These are phyloP conservation scores for Patiria miniata DNA, from an alignment of 35 echinoderm and acorn worm species.

Conservation along the genomic window DNA sequence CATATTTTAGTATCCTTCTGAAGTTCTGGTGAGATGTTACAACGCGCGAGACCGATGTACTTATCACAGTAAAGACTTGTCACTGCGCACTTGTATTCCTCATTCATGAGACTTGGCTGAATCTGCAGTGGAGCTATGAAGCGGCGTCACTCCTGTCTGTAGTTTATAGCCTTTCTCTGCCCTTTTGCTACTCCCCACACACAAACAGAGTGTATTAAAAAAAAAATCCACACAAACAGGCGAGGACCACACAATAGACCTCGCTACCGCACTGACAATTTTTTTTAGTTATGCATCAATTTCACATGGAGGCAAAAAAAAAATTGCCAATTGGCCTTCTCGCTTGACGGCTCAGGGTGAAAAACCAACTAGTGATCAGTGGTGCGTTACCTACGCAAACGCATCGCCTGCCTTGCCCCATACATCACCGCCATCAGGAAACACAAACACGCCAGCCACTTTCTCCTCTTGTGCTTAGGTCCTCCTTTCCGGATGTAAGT, in stretches of 20 bases:
- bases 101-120: too few species aligned
- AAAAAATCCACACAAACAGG: not conserved
- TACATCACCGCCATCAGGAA: conserved; percentile 1
- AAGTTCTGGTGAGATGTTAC: too few species aligned
- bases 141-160: not conserved
- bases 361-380: conserved; percentile 14
- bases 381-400: conserved; percentile 23
- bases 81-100: too few species aligned
- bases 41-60: too few species aligned
- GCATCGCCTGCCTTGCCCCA: not conserved
- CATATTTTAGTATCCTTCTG: not conserved
- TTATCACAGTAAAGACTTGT: too few species aligned
- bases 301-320: not conserved
- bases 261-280: conserved; percentile 16
- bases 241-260: not conserved
- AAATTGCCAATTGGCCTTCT: conserved; percentile 24
- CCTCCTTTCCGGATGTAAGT: not conserved
- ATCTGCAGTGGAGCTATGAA: too few species aligned
- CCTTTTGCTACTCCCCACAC: not conserved
- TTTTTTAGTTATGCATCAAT: conserved; percentile 15
- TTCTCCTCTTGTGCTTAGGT: not conserved
- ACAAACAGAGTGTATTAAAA: not conserved
- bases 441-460: not conserved
- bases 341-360: not conserved
- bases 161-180: not conserved